Percentiles rank a stretch among this genome's conserved stretches.
Evolutionary conservation across 2,888 invertebrate genomes (phyloP).

Genomic region (Micropterix aruncella): DNA sequence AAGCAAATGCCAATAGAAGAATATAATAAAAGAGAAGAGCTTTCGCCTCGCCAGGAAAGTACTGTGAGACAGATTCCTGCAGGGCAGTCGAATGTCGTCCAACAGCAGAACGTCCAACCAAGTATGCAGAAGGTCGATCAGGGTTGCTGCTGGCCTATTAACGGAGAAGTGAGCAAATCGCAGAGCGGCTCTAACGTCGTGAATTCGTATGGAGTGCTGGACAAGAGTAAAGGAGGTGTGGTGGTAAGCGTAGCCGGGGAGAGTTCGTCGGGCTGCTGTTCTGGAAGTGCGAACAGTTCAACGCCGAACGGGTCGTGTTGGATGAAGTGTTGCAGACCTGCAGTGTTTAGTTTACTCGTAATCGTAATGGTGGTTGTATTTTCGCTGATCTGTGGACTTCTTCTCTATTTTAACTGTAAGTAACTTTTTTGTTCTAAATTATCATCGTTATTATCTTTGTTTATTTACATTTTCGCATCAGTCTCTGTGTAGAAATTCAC

Average conservation of each 20-base stretch:
- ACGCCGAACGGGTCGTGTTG: conserved; percentile 18
- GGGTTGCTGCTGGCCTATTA: background rate
- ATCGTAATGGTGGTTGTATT: conserved; percentile 39
- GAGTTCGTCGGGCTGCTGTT: conserved; percentile 12
- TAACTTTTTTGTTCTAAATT: conserved; percentile 12
- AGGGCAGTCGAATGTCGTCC: background rate
- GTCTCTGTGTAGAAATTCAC: no score
- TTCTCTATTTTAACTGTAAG: conserved; percentile 45
- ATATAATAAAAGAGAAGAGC: conserved; percentile 18
- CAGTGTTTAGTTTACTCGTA: conserved; percentile 35
- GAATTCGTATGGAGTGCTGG: background rate
- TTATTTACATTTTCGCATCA: no score
- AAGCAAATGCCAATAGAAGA: conserved; percentile 36
- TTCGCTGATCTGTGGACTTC: conserved; percentile 40
- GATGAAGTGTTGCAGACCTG: conserved; percentile 39
- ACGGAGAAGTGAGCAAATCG: background rate
- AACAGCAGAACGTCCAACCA: background rate
- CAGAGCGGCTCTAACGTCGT: background rate
- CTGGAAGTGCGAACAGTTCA: background rate
- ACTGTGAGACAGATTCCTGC: background rate
- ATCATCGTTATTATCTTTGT: no score
- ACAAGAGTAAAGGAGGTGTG: conserved; percentile 3
- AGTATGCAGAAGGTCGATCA: background rate
- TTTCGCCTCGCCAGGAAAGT: background rate
- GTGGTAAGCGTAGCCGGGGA: conserved; percentile 3